phyloP scores from a whole-genome alignment of 92 coral and sea anemone species.

The Chrysogorgia sp. region DNA sequence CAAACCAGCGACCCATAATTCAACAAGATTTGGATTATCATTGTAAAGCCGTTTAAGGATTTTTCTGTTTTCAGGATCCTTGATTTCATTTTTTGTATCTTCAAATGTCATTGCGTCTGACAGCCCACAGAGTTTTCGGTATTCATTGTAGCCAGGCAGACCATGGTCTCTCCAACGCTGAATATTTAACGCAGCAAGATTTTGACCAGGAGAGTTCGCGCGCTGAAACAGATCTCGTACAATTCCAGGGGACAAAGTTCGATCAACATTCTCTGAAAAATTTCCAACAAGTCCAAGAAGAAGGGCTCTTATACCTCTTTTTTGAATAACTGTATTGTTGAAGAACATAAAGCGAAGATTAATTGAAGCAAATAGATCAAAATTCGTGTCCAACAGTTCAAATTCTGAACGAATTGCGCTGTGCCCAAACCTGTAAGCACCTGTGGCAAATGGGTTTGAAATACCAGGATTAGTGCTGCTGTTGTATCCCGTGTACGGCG shows the following conservation, averaged over 20 bases:
- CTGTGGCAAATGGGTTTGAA: constrained; percentile 20
- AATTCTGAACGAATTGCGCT: constrained; percentile 15
- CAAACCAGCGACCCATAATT: constrained; percentile 86
- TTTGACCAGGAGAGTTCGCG: not conserved
- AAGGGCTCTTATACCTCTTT: not conserved
- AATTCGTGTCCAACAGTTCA: constrained; percentile 2
- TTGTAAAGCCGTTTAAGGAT: constrained; percentile 58
- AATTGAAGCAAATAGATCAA: not conserved
- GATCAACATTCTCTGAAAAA: not conserved
- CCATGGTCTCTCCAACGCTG: constrained; percentile 28
- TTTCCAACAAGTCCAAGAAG: not conserved
- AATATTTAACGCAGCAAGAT: constrained; percentile 19
- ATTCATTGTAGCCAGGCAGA: constrained; percentile 10
- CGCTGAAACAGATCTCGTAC: constrained; percentile 8
- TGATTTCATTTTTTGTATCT: not conserved
- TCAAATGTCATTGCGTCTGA: not conserved
- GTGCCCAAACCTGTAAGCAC: constrained; percentile 35
- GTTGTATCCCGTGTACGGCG: not conserved
- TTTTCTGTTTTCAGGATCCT: not conserved
- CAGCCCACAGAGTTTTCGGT: not conserved
- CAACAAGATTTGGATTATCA: constrained; percentile 71
- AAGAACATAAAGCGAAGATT: not conserved
- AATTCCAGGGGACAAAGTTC: not conserved
- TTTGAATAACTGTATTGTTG: constrained; percentile 18
- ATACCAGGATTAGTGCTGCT: not conserved